Evolutionary conservation across 2,113 vertebrate genomes (phyloP).

Genomic region (Triplophysa rosa): DNA sequence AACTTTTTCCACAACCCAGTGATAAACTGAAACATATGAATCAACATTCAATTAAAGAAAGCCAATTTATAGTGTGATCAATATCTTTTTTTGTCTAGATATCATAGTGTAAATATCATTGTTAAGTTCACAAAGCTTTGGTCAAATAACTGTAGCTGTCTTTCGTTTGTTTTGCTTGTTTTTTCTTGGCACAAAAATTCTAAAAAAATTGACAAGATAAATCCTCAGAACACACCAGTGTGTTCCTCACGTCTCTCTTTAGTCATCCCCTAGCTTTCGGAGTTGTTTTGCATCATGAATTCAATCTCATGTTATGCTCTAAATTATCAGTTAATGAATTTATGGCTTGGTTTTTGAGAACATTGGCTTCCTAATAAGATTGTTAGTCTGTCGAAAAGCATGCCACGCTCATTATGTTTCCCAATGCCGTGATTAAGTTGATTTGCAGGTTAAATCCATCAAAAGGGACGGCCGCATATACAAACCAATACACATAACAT

Average conservation of each 20-base stretch:
- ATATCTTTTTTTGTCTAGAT: too few species aligned
- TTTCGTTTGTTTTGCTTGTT: not conserved
- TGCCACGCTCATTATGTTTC: conserved; percentile 73
- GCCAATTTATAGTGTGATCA: not conserved
- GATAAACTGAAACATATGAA: not conserved
- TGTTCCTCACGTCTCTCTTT: conserved; percentile 44
- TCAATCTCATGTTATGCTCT: conserved; percentile 76
- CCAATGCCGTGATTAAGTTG: conserved; percentile 74
- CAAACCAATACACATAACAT: conserved; percentile 66
- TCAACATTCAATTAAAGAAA: not conserved
- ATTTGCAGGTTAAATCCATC: conserved; percentile 74
- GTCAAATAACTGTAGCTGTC: not conserved
- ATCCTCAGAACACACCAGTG: not conserved
- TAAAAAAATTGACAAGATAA: not conserved
- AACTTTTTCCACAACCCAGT: too few species aligned
- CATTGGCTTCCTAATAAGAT: conserved; percentile 72
- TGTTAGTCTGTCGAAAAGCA: conserved; percentile 75
- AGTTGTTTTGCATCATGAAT: conserved; percentile 62
- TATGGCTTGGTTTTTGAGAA: conserved; percentile 72
- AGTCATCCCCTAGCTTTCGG: conserved; percentile 49
- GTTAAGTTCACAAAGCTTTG: not conserved
- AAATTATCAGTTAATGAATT: conserved; percentile 75
- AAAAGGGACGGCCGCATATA: conserved; percentile 66
- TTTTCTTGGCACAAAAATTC: not conserved
- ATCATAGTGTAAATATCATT: not conserved